Evolutionary conservation across 35 echinoderm and acorn worm genomes (phyloP), one percentile per base, ranked within the genome.

Genomic region (Ophioderma brevispina): DNA sequence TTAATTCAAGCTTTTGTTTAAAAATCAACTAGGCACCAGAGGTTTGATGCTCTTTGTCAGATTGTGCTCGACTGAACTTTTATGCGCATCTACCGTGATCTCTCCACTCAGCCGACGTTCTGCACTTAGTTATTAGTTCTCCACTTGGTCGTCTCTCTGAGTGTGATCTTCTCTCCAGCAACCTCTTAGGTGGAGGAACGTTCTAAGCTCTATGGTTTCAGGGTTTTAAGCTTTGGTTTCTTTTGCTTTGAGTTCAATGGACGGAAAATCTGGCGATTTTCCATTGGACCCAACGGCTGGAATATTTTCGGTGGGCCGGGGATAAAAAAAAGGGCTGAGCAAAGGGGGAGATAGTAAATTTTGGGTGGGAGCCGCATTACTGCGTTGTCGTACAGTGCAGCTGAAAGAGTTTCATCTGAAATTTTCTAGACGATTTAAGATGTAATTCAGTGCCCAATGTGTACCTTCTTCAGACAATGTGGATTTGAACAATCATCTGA

Each of bases 391-490:
- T 25, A 99, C 93, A 49, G 93, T 99, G 91, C 19, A 90, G 86
- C 59, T 70, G 59, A 4, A 17, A 46, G 41, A 46, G 41, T 95
- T 35, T 98, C 96, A 80, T 95, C 90, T 42, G 93, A 76, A 43
- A 98, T 98, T 86, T 98, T 90, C 36, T 6, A 99, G 82, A 37
- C 97, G 40, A 38, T 81, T 93, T 37, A 95, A 64, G 15, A 99
- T 92, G 55, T 99, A 99, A 39, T 82, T 95, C 14, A 99, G 85
- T 64, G 97, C 97, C 97, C 97, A 99, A 19, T 95, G 85, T 37
- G 95, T 89, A 11, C 97, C 97, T 75, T 99, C 97, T 37, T 99
- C 97, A 41, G 94, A 79, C 97, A 93, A 99, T 18, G 89, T 87
- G 1, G 97, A 94, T 39, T 89, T 93, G 77, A 99, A 99, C 55